Evolutionary conservation across 2,113 vertebrate genomes (phyloP).

Genomic region (Speoplatyrhinus poulsoni): DNA sequence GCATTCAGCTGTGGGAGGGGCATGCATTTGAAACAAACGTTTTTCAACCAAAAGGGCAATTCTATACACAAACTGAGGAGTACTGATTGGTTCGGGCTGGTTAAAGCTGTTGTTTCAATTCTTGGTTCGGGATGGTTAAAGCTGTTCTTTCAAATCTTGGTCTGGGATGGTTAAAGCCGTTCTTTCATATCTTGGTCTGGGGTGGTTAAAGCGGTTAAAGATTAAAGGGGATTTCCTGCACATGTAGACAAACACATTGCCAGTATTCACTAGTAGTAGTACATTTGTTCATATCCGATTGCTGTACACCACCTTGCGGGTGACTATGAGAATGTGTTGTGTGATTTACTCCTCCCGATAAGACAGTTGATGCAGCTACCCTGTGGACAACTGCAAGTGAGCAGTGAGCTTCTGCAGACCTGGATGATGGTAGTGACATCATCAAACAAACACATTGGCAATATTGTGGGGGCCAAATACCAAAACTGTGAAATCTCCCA

Average conservation of each 20-base stretch:
- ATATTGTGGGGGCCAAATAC: background rate
- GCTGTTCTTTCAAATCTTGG: no score
- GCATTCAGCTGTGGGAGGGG: no score
- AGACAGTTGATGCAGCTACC: constrained; percentile 58
- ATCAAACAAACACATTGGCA: constrained; percentile 11
- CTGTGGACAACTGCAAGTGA: constrained; percentile 65
- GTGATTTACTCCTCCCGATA: constrained; percentile 69
- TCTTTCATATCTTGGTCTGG: no score
- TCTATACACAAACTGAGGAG: no score
- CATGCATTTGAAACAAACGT: no score
- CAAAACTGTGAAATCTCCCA: background rate
- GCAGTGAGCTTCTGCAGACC: constrained; percentile 65
- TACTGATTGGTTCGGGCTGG: no score
- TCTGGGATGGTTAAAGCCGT: no score
- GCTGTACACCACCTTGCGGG: constrained; percentile 36
- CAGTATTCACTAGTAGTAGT: constrained; percentile 17
- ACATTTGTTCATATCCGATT: constrained; percentile 40
- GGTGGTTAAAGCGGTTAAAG: no score
- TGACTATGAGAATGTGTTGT: constrained; percentile 60
- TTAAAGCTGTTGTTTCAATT: no score
- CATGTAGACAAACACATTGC: constrained; percentile 5
- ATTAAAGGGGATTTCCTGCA: no score
- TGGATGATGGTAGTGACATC: constrained; percentile 36
- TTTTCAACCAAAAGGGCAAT: no score
- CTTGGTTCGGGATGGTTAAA: no score